phyloP scores from a whole-genome alignment of 2,797 vertebrate genomes.

The Lagocephalus sceleratus region DNA sequence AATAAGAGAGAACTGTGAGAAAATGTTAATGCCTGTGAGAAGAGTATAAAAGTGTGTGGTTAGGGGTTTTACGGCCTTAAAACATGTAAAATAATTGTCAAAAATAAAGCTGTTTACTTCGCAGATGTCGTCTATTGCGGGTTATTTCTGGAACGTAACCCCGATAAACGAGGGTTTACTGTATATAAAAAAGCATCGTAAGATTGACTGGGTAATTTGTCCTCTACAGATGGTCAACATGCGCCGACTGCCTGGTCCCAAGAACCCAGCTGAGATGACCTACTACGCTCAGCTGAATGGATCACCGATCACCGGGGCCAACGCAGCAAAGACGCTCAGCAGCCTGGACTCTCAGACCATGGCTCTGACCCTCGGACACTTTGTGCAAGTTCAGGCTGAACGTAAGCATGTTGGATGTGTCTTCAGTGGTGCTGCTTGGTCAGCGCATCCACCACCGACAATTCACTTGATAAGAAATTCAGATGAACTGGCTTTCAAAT shows the following conservation, averaged over 20 bases:
- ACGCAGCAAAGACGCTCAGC: conserved; percentile 91
- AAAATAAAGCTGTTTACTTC: too few species aligned
- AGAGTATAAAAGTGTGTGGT: too few species aligned
- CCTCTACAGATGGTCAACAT: conserved; percentile 90
- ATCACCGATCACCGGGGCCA: conserved; percentile 84
- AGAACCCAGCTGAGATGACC: conserved; percentile 92
- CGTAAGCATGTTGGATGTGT: conserved; percentile 79
- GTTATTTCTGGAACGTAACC: too few species aligned
- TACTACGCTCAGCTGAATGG: conserved; percentile 92
- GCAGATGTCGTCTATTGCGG: too few species aligned
- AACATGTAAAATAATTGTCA: too few species aligned
- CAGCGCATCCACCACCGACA: too few species aligned
- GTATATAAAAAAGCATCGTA: neutral
- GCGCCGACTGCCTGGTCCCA: conserved; percentile 87
- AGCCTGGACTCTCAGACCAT: conserved; percentile 96
- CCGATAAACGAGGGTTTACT: too few species aligned
- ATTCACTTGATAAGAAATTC: too few species aligned
- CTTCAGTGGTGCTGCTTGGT: neutral
- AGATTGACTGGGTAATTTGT: neutral
- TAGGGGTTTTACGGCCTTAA: too few species aligned
- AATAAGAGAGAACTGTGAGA: too few species aligned
- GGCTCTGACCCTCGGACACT: conserved; percentile 93
- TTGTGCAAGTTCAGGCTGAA: conserved; percentile 94
- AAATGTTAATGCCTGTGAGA: too few species aligned
- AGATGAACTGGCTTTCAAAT: too few species aligned